phyloP scores from a whole-genome alignment of 2,113 vertebrate genomes.

The Loxodonta africana region DNA sequence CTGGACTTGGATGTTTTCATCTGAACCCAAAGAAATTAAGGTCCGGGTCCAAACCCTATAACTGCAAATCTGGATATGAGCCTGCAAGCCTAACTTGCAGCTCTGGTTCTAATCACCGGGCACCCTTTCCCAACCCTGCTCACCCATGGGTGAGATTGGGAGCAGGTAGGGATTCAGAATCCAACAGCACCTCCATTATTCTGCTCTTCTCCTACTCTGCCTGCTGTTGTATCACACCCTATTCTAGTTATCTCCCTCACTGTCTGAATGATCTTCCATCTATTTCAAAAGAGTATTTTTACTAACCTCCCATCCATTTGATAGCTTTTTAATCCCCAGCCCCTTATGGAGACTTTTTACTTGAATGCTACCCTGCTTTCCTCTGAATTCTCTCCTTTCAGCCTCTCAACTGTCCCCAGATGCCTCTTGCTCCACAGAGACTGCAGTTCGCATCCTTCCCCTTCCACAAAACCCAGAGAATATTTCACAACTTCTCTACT shows the following conservation, averaged over 20 bases:
- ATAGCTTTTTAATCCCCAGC: slow-evolving; percentile 63
- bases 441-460: background rate
- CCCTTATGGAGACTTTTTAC: background rate
- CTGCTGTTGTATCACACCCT: background rate
- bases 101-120: background rate
- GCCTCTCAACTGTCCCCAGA: slow-evolving; percentile 29
- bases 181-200: background rate
- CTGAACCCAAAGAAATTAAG: background rate
- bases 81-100: background rate
- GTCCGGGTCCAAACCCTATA: background rate
- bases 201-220: background rate
- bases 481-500: background rate
- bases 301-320: slow-evolving; percentile 68
- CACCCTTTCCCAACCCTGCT: background rate
- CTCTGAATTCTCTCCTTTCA: background rate
- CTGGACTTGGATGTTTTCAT: background rate
- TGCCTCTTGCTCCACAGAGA: background rate
- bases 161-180: background rate
- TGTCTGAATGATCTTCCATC: slow-evolving; percentile 69
- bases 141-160: background rate
- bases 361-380: background rate
- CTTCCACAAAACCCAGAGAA: background rate
- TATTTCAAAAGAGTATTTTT: slow-evolving; percentile 71
- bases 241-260: slow-evolving; percentile 47
- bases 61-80: background rate